These are phyloP conservation scores for Peromyscus californicus DNA, from an alignment of 2,113 vertebrate genomes.

Conservation along the genomic window DNA sequence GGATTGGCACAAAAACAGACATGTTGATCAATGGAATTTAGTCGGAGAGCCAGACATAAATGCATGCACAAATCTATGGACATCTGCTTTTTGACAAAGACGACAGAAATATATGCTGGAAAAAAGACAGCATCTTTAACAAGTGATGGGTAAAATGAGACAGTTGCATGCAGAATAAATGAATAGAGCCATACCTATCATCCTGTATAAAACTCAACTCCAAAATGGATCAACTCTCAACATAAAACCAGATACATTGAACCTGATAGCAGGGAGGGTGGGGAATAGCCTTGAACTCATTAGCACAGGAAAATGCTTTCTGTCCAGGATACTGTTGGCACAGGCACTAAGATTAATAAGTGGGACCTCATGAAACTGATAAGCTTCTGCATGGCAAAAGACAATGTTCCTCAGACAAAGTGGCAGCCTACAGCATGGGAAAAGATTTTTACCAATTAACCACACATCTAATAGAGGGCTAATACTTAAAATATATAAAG, in stretches of 20 bases:
- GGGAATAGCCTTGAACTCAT: not conserved
- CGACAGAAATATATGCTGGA: not conserved
- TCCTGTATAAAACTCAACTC: not conserved
- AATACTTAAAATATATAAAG: not conserved
- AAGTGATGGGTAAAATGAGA: not conserved
- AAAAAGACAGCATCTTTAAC: not conserved
- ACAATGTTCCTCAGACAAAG: not conserved
- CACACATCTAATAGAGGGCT: not conserved
- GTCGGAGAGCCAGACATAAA: not conserved
- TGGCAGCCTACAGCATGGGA: not conserved
- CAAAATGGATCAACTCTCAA: not conserved
- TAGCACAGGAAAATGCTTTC: not conserved
- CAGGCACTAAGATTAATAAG: not conserved
- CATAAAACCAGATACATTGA: not conserved
- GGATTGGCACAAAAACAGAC: not conserved
- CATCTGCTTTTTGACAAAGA: not conserved
- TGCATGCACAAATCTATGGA: not conserved
- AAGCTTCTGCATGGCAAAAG: not conserved
- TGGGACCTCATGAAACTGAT: not conserved
- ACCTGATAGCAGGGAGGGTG: not conserved
- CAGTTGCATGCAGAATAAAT: not conserved
- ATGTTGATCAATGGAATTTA: not conserved
- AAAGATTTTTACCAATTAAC: not conserved
- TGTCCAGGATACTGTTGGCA: not conserved
- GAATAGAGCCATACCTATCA: not conserved